Conservation (phyloP, 2,797 vertebrate species). For the Propithecus deckenii region DNA sequence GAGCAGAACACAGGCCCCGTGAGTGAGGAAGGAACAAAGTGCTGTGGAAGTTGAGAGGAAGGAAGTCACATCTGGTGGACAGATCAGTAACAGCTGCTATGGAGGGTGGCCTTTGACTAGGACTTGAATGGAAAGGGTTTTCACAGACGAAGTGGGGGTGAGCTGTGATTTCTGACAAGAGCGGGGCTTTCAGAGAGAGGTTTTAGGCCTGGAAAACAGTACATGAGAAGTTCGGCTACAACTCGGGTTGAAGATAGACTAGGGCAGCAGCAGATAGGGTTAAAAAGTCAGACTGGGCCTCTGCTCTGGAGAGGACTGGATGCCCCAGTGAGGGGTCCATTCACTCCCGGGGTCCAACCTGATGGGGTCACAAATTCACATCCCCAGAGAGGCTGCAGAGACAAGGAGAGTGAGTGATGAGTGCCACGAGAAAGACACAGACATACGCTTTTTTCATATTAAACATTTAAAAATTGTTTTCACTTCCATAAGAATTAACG, state of each 20-base stretch:
- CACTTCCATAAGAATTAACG: not conserved
- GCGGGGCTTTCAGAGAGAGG: not conserved
- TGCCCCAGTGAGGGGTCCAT: not conserved
- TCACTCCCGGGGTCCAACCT: not conserved
- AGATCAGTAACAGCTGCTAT: not conserved
- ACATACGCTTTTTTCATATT: not conserved
- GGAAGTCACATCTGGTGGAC: not conserved
- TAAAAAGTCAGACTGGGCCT: not conserved
- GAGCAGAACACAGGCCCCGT: not conserved
- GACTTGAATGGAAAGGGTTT: not conserved
- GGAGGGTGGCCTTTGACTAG: not conserved
- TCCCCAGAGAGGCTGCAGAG: not conserved
- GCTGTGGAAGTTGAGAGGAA: not conserved
- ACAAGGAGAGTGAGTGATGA: not conserved
- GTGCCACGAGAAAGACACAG: not conserved
- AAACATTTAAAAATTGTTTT: not conserved
- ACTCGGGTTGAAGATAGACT: not conserved
- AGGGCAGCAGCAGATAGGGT: not conserved
- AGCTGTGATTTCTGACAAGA: not conserved
- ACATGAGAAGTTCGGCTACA: not conserved
- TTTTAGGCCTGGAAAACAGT: not conserved
- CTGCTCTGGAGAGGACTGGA: not conserved
- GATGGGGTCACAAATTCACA: not conserved
- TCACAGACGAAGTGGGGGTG: not conserved
- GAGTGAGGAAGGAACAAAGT: not conserved